Evolutionary conservation across 2,888 invertebrate genomes (phyloP), one percentile per base, ranked within the genome.

Genomic region (Eurytoma californica): DNA sequence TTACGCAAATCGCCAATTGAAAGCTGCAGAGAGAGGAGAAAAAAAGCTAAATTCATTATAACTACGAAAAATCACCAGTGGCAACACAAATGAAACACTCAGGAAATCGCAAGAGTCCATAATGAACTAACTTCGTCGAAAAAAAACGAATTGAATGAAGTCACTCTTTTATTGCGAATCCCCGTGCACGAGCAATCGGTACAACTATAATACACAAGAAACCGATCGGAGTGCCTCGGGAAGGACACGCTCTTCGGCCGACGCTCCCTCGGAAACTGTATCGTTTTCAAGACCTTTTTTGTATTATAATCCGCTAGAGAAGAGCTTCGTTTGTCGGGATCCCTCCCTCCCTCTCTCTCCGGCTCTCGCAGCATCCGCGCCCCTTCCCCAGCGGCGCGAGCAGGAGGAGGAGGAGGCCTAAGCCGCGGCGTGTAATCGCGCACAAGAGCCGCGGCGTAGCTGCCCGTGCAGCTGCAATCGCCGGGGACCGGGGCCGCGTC

Each of bases 211-310:
- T 13, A 12, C 24, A 53, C 28, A 16, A 53, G 24, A 12, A 47
- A 49, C 47, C n/a, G 47, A 49, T 9, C 18, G 24, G 53, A 67
- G 20, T 47, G 39, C 68, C 20, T 69, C 16, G 12, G 5, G 53
- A 28, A 30, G 30, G 13, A n/a, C 39, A 30, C 69, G 57, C 67
- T 60, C 78, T 78, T 82, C 72, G 82, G 51, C 79, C 82, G 83
- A 83, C 78, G 83, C 81, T 84, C 86, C 84, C 82, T 82, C 80
- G 83, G 79, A 85, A 86, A 87, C 84, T 85, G 83, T 82, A 72
- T 73, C 74, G 80, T 83, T 84, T 82, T 81, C 49, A 63, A 69
- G 77, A 68, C 51, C 65, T 81, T 80, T 80, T 57, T 68, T 57
- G 53, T 68, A 68, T 55, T 28, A 57, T 68, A 68, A 68, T 68